These are phyloP conservation scores for Meriones unguiculatus DNA, from an alignment of 2,113 vertebrate genomes.

Conservation along the genomic window DNA sequence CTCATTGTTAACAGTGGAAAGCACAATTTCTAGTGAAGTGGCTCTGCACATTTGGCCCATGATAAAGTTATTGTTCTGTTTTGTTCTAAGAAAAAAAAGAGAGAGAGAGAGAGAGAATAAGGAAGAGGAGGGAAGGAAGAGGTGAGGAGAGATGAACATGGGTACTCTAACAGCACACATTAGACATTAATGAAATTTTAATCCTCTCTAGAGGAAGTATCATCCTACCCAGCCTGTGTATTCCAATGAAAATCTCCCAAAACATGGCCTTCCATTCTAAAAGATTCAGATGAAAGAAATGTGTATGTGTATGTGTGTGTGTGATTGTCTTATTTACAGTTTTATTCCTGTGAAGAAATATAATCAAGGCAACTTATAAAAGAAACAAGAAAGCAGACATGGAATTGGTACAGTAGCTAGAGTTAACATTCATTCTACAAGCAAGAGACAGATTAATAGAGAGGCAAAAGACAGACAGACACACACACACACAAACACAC, in stretches of 20 bases:
- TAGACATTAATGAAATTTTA: neutral
- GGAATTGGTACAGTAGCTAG: neutral
- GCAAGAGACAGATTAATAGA: neutral
- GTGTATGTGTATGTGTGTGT: neutral
- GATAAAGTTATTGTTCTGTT: neutral
- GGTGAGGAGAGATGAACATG: rapidly evolving
- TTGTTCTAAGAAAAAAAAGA: neutral
- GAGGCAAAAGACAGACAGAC: too few species aligned
- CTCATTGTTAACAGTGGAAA: neutral
- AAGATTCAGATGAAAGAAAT: neutral
- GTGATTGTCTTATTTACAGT: neutral
- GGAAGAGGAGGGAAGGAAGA: rapidly evolving
- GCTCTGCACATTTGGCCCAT: neutral
- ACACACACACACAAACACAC: too few species aligned
- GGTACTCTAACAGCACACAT: neutral
- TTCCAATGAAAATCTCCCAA: neutral
- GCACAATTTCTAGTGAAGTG: neutral
- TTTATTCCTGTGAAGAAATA: neutral
- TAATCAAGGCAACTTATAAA: neutral
- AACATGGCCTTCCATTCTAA: neutral
- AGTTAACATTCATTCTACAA: neutral
- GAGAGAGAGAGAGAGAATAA: too few species aligned
- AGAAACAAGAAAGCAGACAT: neutral
- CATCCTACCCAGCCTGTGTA: neutral
- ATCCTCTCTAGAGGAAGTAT: neutral